Base-by-base conservation (phyloP, 1,140 invertebrate genomes). In the Trissolcus basalis region DNA sequence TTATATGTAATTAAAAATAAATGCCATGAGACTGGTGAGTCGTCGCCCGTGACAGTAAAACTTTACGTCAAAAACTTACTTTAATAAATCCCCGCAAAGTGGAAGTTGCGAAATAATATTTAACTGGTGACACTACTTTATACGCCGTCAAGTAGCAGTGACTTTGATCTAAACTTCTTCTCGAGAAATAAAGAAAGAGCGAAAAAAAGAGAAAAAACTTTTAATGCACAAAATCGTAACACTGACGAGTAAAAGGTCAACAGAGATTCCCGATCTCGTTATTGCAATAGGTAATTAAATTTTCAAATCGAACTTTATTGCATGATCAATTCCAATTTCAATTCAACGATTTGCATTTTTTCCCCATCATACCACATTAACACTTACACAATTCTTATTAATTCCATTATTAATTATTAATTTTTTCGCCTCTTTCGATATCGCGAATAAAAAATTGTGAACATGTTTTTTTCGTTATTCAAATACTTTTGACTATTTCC, bases 161-260 rank as follows among this genome's bases (percentile, higher is more conserved):
- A 64, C 48, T 73, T 73, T 65, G 69, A 73, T 73, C 55, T 54
- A 72, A 73, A 73, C 49, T 73, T 73, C 60, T 65, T 35, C 60
- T 9, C 3, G 43, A 12, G 43, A 44, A 44, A 39, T 45, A 36
- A 47, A 51, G 14, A 54, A 39, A 32, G 16, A 59, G 13, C 15
- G 7, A 36, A 13, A 51, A 51, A 11, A 41, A 11, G 33, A 51
- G 15, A 4, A 36, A 19, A 10, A 71, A 64, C 27, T 63, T 70
- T 58, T 70, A 70, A 61, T 63, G 51, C 27, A 56, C 44, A 33
- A 56, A 56, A 70, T 63, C 36, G 33, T 51, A 50, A 47, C 56
- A n/a, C n/a, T n/a, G 8, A 35, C 33, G 12, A 12, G 9, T 32
- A 4, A 64, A 54, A 48, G 41, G 1, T 15, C 35, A 36, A 49